Evolutionary conservation across 2,888 invertebrate genomes (phyloP).

Genomic region (Ryuthela nishihirai): DNA sequence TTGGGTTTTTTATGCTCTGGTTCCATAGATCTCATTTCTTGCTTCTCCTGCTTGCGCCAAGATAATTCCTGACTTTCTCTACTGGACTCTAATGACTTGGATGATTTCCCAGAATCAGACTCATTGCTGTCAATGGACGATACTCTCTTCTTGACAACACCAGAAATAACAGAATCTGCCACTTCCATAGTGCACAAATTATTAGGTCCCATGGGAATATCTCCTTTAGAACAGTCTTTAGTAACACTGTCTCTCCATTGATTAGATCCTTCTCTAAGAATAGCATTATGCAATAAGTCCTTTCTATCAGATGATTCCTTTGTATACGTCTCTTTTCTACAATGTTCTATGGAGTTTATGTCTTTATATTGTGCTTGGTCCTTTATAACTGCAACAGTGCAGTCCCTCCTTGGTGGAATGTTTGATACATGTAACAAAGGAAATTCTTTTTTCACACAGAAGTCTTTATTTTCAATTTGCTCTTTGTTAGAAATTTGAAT

Average conservation of each 20-base stretch:
- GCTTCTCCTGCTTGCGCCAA: conserved; percentile 28
- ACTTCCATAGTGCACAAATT: conserved; percentile 28
- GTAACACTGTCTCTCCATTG: conserved; percentile 30
- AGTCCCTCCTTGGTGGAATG: conserved; percentile 24
- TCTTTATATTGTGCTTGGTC: conserved; percentile 17
- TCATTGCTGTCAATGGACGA: conserved; percentile 43
- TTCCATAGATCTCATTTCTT: conserved; percentile 23
- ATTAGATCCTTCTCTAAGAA: conserved; percentile 20
- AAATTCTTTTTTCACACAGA: conserved; percentile 17
- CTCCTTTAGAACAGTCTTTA: conserved; percentile 12
- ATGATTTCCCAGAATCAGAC: conserved; percentile 39
- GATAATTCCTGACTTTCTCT: conserved; percentile 28
- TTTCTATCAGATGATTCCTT: conserved; percentile 16
- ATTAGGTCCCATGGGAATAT: conserved; percentile 7
- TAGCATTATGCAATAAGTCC: conserved; percentile 15
- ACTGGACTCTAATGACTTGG: conserved; percentile 30
- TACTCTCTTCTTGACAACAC: conserved; percentile 40
- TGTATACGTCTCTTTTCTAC: conserved; percentile 19
- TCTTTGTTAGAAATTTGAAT: too few relatives aligned
- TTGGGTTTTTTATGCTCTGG: conserved; percentile 42
- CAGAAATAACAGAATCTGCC: conserved; percentile 42
- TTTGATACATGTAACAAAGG: conserved; percentile 3
- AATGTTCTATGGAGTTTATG: conserved; percentile 13
- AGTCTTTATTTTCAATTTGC: conserved; percentile 14
- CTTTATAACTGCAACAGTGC: conserved; percentile 8